Evolutionary conservation across 1,140 invertebrate genomes (phyloP).

Genomic region (Bombus sylvicola): DNA sequence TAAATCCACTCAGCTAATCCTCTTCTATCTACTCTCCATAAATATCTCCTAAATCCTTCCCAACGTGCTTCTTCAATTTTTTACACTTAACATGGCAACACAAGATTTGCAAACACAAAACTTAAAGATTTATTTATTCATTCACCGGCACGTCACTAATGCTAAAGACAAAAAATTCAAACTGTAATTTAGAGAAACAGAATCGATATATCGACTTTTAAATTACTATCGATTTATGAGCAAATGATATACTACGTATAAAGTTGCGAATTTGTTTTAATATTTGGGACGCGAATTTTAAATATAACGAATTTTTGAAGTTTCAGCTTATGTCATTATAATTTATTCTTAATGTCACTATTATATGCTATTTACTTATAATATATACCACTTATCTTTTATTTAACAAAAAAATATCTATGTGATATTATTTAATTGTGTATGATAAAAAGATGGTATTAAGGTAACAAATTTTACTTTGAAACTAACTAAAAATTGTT

Average conservation of each 20-base stretch:
- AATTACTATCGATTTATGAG: not conserved
- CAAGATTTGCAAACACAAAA: not conserved
- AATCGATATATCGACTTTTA: conserved; percentile 12
- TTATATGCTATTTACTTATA: not conserved
- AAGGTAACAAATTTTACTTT: not conserved
- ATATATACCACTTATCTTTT: not conserved
- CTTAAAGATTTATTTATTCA: not conserved
- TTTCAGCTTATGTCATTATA: not conserved
- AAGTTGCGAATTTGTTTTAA: not conserved
- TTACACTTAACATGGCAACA: not conserved
- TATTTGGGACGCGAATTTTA: not conserved
- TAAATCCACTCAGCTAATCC: not conserved
- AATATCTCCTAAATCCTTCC: too few species aligned
- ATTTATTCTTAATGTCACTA: too few species aligned
- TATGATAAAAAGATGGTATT: not conserved
- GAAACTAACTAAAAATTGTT: not conserved
- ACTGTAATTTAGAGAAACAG: not conserved
- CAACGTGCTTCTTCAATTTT: not conserved
- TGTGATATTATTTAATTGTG: too few species aligned
- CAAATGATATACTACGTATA: not conserved
- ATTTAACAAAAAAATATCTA: not conserved
- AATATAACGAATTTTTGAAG: not conserved
- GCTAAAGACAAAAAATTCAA: not conserved
- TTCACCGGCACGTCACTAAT: not conserved
- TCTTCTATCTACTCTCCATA: not conserved